A percentile compares a stretch with the other conserved stretches of the same genome.
Evolutionary conservation across 2,113 vertebrate species (phyloP).

Genomic region (Corythoichthys haematopterus): DNA sequence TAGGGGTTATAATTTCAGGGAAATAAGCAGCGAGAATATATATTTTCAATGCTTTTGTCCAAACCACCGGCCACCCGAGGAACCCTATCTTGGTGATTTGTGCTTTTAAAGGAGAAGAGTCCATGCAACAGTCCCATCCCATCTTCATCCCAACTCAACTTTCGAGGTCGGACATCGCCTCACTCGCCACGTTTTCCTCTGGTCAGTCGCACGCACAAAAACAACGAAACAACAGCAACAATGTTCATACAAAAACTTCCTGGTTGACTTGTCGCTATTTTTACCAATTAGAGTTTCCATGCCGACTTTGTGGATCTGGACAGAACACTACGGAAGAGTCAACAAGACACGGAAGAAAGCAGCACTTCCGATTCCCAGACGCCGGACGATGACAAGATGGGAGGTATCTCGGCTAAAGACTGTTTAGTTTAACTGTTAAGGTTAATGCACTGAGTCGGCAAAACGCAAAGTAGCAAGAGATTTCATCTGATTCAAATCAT

Average conservation of each 20-base stretch:
- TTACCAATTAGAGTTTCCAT: slow-evolving; percentile 71
- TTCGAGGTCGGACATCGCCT: slow-evolving; percentile 70
- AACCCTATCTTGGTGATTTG: neutral
- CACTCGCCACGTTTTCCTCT: slow-evolving; percentile 74
- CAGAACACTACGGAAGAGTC: slow-evolving; percentile 69
- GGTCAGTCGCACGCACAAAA: slow-evolving; percentile 63
- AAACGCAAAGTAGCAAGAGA: no score
- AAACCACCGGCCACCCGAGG: no score
- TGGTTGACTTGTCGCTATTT: neutral
- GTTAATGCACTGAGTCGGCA: no score
- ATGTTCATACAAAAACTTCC: neutral
- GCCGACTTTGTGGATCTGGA: slow-evolving; percentile 80
- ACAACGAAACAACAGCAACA: neutral
- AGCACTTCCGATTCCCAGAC: slow-evolving; percentile 90
- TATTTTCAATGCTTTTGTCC: no score
- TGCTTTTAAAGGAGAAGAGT: slow-evolving; percentile 72
- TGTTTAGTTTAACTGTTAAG: no score
- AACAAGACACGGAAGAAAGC: slow-evolving; percentile 80
- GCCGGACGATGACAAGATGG: slow-evolving; percentile 78
- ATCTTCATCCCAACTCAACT: slow-evolving; percentile 76
- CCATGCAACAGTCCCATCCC: slow-evolving; percentile 79
- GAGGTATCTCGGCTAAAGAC: slow-evolving; percentile 63
- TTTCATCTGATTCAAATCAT: no score
- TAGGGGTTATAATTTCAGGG: no score
- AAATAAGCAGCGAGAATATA: no score